Evolutionary conservation across 2,888 invertebrate genomes (phyloP).

Genomic region (Leptarthrus brevirostris): DNA sequence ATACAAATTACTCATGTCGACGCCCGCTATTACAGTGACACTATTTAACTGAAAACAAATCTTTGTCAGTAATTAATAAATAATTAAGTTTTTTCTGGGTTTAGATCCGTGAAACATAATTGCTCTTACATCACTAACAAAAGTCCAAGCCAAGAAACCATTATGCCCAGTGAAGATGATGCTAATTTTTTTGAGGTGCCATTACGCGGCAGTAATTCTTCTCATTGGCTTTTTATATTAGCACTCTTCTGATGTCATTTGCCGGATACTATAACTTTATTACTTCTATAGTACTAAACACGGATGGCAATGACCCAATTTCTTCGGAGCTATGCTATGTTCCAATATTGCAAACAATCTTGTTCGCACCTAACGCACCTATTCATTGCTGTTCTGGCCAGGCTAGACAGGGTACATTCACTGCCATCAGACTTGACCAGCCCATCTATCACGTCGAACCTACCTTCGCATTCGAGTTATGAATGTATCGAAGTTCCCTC

Average conservation of each 20-base stretch:
- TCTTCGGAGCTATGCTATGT: neutral
- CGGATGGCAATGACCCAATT: slow-evolving; percentile 15
- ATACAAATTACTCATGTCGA: no score
- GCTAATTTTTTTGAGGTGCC: neutral
- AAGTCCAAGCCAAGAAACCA: neutral
- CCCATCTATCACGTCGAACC: neutral
- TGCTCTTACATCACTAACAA: neutral
- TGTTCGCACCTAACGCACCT: slow-evolving; percentile 7
- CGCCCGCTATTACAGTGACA: no score
- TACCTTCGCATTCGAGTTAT: neutral
- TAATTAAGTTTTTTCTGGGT: neutral
- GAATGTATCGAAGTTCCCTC: slow-evolving; percentile 17
- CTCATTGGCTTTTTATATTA: slow-evolving; percentile 21
- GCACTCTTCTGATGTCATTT: slow-evolving; percentile 29
- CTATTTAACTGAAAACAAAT: neutral
- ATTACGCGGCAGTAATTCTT: slow-evolving; percentile 25
- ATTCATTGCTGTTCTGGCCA: neutral
- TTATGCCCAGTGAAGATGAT: slow-evolving; percentile 4
- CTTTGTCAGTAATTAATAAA: neutral
- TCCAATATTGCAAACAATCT: neutral
- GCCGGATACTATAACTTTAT: slow-evolving; percentile 39
- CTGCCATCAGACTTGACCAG: slow-evolving; percentile 1
- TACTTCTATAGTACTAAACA: neutral
- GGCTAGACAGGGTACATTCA: neutral
- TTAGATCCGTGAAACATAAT: slow-evolving; percentile 15